These are phyloP conservation scores for Xiphias gladius DNA, from an alignment of 2,113 vertebrate genomes.

Conservation along the genomic window DNA sequence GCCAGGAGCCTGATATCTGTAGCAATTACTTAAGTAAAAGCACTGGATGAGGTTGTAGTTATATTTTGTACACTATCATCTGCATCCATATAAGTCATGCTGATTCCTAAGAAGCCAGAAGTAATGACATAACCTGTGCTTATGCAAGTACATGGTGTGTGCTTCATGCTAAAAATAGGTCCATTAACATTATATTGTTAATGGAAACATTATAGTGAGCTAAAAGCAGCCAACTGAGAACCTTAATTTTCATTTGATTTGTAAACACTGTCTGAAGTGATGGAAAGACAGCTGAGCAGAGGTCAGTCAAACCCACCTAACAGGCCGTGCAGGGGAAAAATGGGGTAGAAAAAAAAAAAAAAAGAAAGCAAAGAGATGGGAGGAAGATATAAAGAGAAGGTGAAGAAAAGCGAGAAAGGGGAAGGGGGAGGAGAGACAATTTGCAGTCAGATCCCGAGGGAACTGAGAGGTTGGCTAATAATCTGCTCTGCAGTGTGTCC, in stretches of 20 bases:
- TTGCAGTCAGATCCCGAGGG: slow-evolving; percentile 55
- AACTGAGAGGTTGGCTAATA: slow-evolving; percentile 61
- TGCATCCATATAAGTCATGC: neutral
- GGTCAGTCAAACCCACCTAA: slow-evolving; percentile 40
- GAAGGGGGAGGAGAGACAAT: slow-evolving; percentile 8
- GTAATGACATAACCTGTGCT: slow-evolving; percentile 23
- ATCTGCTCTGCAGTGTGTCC: slow-evolving; percentile 48
- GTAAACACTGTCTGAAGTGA: slow-evolving; percentile 20
- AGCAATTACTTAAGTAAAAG: neutral
- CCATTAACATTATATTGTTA: neutral
- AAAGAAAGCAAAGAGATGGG: neutral
- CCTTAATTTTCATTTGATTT: slow-evolving; percentile 31
- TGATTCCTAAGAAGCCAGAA: slow-evolving; percentile 2
- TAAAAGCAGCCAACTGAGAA: slow-evolving; percentile 4
- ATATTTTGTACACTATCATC: neutral
- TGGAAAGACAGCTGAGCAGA: slow-evolving; percentile 29
- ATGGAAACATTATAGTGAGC: neutral
- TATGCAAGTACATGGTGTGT: neutral
- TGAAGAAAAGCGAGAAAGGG: neutral
- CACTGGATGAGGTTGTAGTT: neutral
- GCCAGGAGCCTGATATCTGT: neutral
- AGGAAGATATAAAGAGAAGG: slow-evolving; percentile 34
- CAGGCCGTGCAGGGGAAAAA: slow-evolving; percentile 10
- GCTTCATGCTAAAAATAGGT: slow-evolving; percentile 11
- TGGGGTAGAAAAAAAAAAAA: neutral